These are phyloP conservation scores for Drosophila busckii DNA, from an alignment of 1,140 invertebrate species.

Conservation along the genomic window DNA sequence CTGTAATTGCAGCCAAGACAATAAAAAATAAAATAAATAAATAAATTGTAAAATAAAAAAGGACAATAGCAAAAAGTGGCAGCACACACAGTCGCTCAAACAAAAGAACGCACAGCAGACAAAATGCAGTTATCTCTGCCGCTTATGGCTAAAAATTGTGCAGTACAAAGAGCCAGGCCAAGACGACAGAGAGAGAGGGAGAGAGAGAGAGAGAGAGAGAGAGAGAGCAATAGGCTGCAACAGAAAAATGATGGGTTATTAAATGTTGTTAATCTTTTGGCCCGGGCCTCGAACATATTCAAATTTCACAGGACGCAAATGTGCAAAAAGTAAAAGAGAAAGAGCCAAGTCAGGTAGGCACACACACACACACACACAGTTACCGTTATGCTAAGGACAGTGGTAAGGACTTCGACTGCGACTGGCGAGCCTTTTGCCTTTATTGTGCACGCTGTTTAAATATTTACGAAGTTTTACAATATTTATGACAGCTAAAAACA, in stretches of 20 bases:
- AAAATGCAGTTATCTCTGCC: constrained; percentile 72
- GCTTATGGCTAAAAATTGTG: constrained; percentile 39
- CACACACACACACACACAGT: constrained; percentile 11
- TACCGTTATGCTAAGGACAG: constrained; percentile 44
- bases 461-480: constrained; percentile 76
- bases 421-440: constrained; percentile 66
- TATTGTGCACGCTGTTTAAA: constrained; percentile 73
- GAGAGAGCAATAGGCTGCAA: constrained; percentile 9
- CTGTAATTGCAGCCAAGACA: constrained; percentile 34
- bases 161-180: constrained; percentile 25
- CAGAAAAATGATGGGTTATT: constrained; percentile 69
- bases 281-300: constrained; percentile 40
- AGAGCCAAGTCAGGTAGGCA: constrained; percentile 6
- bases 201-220: constrained; percentile 14
- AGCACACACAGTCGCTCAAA: constrained; percentile 13
- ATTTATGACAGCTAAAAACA: constrained; percentile 77
- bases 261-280: constrained; percentile 69
- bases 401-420: too few species aligned
- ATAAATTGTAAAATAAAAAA: constrained; percentile 48
- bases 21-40: constrained; percentile 54
- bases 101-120: constrained; percentile 30
- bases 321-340: constrained; percentile 13
- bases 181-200: constrained; percentile 14
- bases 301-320: constrained; percentile 53
- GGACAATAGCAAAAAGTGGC: constrained; percentile 70